Conservation (phyloP, 2,113 vertebrate genomes). For the Bubo scandiacus region DNA sequence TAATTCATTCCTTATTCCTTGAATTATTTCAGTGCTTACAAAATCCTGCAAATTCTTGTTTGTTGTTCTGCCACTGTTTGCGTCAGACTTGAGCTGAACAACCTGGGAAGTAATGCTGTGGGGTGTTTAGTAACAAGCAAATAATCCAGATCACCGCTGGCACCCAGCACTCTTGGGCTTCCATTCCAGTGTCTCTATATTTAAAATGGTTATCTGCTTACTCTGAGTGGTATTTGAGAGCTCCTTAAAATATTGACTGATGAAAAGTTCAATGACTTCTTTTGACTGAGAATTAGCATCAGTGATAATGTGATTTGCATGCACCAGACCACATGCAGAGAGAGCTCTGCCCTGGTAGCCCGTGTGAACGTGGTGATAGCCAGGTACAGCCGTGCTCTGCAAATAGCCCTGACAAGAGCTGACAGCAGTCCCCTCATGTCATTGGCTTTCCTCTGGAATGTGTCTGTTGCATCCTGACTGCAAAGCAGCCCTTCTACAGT, state of each 20-base stretch:
- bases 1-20: not conserved
- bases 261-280: not conserved
- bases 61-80: not conserved
- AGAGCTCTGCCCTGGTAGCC: not conserved
- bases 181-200: not conserved
- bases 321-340: not conserved
- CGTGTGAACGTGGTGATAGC: not conserved
- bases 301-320: not conserved
- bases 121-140: slow-evolving; percentile 17
- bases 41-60: not conserved
- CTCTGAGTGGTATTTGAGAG: not conserved
- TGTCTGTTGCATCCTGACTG: not conserved
- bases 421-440: not conserved
- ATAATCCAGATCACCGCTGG: not conserved
- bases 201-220: slow-evolving; percentile 45
- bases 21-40: not conserved
- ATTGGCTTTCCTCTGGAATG: not conserved
- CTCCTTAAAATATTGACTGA: slow-evolving; percentile 3
- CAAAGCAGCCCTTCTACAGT: slow-evolving; percentile 16
- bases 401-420: not conserved
- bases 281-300: not conserved
- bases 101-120: not conserved
- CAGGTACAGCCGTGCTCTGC: not conserved
- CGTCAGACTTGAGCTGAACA: not conserved
- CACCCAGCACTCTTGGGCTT: not conserved